Conservation (phyloP, 2,797 vertebrate species). For the Acropternis orthonyx region DNA sequence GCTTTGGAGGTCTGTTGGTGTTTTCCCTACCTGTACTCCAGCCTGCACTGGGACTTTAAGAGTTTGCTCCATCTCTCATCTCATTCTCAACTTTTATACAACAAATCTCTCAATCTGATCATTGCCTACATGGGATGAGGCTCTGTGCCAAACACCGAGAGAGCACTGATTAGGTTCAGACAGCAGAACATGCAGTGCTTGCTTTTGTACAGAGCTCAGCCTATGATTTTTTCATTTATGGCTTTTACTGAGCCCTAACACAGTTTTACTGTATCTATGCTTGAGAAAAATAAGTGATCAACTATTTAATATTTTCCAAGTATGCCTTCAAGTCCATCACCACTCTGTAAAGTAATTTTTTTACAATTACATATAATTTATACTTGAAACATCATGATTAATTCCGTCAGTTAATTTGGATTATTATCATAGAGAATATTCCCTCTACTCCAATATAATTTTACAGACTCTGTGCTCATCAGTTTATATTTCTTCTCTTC, state of each 20-base stretch:
- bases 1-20: neutral
- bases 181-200: neutral
- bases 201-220: neutral
- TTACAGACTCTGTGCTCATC: neutral
- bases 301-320: neutral
- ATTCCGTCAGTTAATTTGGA: fast-evolving
- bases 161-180: neutral
- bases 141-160: neutral
- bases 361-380: neutral
- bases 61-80: neutral
- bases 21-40: neutral
- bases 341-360: neutral
- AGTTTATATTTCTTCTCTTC: neutral
- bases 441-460: neutral
- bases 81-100: neutral
- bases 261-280: neutral
- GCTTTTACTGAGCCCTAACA: neutral
- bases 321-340: neutral
- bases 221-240: neutral
- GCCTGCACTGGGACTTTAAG: neutral
- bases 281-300: neutral
- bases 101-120: neutral
- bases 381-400: neutral
- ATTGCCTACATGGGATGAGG: neutral
- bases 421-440: neutral